These are phyloP conservation scores for Drosophila sturtevanti DNA, from an alignment of 1,140 invertebrate species.

Conservation along the genomic window DNA sequence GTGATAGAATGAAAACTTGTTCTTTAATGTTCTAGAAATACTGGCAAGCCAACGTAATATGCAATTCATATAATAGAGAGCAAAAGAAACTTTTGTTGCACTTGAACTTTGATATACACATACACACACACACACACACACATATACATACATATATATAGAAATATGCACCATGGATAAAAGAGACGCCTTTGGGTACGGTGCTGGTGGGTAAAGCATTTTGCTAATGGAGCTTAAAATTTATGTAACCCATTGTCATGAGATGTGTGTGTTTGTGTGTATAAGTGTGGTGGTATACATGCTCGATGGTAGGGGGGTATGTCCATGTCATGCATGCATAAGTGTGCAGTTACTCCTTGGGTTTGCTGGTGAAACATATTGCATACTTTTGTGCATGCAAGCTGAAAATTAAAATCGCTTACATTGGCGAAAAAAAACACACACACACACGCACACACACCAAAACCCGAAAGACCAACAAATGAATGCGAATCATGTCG, in stretches of 20 bases:
- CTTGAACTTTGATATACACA: conserved; percentile 59
- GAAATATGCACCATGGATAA: not conserved
- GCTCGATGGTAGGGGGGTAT: not conserved
- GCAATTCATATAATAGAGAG: conserved; percentile 67
- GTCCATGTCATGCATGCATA: conserved; percentile 73
- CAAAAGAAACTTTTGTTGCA: conserved; percentile 67
- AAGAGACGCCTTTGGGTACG: conserved; percentile 55
- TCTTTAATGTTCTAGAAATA: conserved; percentile 61
- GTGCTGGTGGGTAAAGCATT: conserved; percentile 48
- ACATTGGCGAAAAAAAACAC: conserved; percentile 55
- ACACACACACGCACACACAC: conserved; percentile 1
- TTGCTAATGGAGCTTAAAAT: conserved; percentile 81
- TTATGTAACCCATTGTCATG: conserved; percentile 77
- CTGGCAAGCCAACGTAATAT: conserved; percentile 61
- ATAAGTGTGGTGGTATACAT: not conserved
- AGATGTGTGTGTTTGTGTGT: conserved; percentile 25
- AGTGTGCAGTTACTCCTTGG: conserved; percentile 55
- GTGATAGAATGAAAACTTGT: conserved; percentile 55
- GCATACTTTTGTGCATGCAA: conserved; percentile 80
- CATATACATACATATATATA: too few relatives aligned
- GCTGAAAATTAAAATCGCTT: conserved; percentile 81
- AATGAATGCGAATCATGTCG: conserved; percentile 52
- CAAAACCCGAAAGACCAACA: conserved; percentile 37
- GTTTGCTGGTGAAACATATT: conserved; percentile 60
- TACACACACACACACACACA: conserved; percentile 36